These are phyloP conservation scores for Eupeodes luniger DNA, from an alignment of 2,888 invertebrate genomes.

Conservation along the genomic window DNA sequence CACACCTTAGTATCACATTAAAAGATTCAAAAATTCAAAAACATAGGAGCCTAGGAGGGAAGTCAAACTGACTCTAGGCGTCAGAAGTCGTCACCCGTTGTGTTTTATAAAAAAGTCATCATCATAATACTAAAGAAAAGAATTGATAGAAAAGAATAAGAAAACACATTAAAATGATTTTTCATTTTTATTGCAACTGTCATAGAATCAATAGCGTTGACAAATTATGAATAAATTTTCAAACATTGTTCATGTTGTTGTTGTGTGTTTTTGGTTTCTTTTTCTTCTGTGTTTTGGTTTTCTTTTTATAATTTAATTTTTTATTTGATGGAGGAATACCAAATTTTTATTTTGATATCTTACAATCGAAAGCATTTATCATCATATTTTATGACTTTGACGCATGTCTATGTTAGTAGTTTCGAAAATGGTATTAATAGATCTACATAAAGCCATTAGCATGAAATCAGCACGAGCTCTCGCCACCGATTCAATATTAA, in stretches of 20 bases:
- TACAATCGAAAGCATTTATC: slow-evolving; percentile 51
- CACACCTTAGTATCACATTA: slow-evolving; percentile 26
- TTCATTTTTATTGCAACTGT: slow-evolving; percentile 62
- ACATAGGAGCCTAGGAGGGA: neutral
- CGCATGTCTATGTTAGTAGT: neutral
- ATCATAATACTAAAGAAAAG: slow-evolving; percentile 2
- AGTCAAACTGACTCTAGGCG: slow-evolving; percentile 27
- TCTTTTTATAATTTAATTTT: too few species aligned
- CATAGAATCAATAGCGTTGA: slow-evolving; percentile 43
- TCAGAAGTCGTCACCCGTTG: slow-evolving; percentile 50
- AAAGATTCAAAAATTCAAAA: neutral
- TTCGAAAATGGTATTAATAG: neutral
- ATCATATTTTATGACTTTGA: slow-evolving; percentile 34
- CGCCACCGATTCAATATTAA: slow-evolving; percentile 1
- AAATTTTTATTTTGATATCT: slow-evolving; percentile 1
- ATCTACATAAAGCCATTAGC: slow-evolving; percentile 44
- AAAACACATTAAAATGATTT: slow-evolving; percentile 51
- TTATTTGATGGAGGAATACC: neutral
- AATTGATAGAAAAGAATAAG: slow-evolving; percentile 27
- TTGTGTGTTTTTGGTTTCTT: neutral
- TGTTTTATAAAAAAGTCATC: slow-evolving; percentile 43
- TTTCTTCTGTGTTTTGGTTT: neutral
- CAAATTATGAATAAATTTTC: slow-evolving; percentile 67
- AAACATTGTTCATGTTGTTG: slow-evolving; percentile 6
- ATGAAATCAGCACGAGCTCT: slow-evolving; percentile 63